Base-by-base conservation (phyloP, 2,888 invertebrate genomes). In the Drosophila barbarae region DNA sequence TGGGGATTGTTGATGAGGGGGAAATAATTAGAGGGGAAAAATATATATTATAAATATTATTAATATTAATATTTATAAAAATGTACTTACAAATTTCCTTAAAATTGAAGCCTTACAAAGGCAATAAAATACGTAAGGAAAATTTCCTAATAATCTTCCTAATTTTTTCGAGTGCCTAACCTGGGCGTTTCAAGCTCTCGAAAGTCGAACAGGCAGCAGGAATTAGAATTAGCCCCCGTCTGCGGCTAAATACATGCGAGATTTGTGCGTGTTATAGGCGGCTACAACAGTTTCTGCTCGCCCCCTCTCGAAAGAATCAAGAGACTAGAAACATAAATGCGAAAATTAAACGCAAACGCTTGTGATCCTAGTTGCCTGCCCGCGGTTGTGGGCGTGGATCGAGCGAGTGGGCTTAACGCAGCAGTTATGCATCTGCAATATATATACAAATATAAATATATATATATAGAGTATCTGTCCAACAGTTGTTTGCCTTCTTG, bases 201-300 rank as follows among this genome's bases (percentile, higher is more conserved):
- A 52, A 52, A 64, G 64, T 64, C 52, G 38, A 38, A 56, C 66
- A 50, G 65, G 36, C 56, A 58, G 32, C 42, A 44, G 36, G 52
- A 52, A 63, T 63, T 63, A 38, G 36, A 63, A 63, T 65, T 67
- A 63, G 65, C 26, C 53, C 52, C 52, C 42, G 65, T 52, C 32
- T 21, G 44, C 68, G 49, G 41, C 35, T 79, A 79, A 76, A 76
- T 82, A 76, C 74, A 63, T 55, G 73, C 53, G 49, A 54, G 59
- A 60, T 67, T 78, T 58, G 76, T 82, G 70, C 79, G 70, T 81
- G 78, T 51, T 73, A 52, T 52, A 65, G 63, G 53, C 61, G 18
- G 28, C 26, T 39, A 35, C 18, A 34, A 50, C 30, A 23, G 35
- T 42, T 42, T 15, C 41, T 26, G 41, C n/a, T 32, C 30, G 34